Evolutionary conservation across 2,888 invertebrate species (phyloP), one percentile per base, ranked within the genome.

Genomic region (Drosophila nr. perissopoda): DNA sequence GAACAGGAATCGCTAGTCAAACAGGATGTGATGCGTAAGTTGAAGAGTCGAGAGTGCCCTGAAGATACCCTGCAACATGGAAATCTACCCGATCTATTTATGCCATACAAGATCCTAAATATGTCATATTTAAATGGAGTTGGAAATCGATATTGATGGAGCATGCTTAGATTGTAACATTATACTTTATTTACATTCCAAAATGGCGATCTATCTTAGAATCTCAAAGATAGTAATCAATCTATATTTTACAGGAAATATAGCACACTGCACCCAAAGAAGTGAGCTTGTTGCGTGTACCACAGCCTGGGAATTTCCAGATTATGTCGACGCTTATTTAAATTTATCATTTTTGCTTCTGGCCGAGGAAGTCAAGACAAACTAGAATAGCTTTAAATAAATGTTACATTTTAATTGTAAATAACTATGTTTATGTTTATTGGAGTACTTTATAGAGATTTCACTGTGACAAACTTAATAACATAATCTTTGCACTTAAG

Each of bases 271-370:
- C 40, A 73, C 73, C 0, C 67, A 76, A 1, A 77, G 91, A 45
- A 71, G 80, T 4, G 74, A 92, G 6, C 73, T 93, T 1, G 83
- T 92, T 25, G 86, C 86, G 1, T 67, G 81, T 25, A 81, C 90
- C 0, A 85, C 88, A 2, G 66, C 81, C 2, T 93, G 93, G 93
- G 91, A 92, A 68, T 92, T 88, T 69, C 92, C 92, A 1, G 75
- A 83, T 38, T 74, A 90, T 69, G 84, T 91, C 0, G 91, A 93
- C 63, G 78, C 79, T 1, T 87, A 81, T 69, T 84, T 92, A 0
- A 68, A 82, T 4, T 54, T 92, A 10, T 71, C 85, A 25, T 92
- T 93, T 73, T 54, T 83, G 18, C 82, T 90, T 38, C 58, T 92
- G 0, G 58, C 75, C 4, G 87, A 92, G 65, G 93, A 93, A 81